A percentile compares a stretch with the other conserved stretches of the same genome.
Conservation (phyloP, 2,888 invertebrate species). For the Sicus ferrugineus region DNA sequence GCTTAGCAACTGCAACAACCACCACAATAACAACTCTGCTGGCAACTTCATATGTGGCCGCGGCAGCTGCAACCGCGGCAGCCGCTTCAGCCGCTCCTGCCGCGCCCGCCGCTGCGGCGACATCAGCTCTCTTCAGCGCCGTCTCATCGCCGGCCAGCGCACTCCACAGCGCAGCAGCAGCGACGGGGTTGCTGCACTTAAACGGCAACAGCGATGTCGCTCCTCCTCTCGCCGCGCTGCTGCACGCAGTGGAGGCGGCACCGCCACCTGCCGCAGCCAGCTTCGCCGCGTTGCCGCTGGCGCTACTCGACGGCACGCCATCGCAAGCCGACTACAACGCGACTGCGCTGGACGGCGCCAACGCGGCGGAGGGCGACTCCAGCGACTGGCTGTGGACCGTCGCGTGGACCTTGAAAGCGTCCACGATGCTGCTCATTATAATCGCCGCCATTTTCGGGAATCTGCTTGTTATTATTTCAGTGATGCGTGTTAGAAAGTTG, state of each 20-base stretch:
- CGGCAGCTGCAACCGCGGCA: conserved; percentile 28
- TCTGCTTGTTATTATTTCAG: conserved; percentile 85
- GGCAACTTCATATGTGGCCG: conserved; percentile 27
- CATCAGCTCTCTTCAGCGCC: conserved; percentile 41
- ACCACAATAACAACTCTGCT: conserved; percentile 31
- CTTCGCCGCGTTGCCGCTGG: conserved; percentile 41
- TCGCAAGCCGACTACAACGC: conserved; percentile 42
- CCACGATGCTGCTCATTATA: conserved; percentile 89
- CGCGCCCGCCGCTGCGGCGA: conserved; percentile 40
- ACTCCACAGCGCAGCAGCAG: conserved; percentile 19
- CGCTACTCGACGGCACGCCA: conserved; percentile 43
- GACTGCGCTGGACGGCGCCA: conserved; percentile 41
- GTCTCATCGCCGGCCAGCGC: conserved; percentile 25
- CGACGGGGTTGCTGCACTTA: conserved; percentile 3
- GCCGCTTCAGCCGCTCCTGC: conserved; percentile 1
- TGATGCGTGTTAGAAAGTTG: conserved; percentile 77
- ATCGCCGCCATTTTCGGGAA: conserved; percentile 90
- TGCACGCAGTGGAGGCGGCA: conserved; percentile 38
- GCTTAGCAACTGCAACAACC: conserved; percentile 36
- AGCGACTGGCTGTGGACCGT: conserved; percentile 68
- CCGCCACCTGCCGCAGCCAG: conserved; percentile 39
- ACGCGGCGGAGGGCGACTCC: conserved; percentile 14
- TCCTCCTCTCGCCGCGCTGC: conserved; percentile 32
- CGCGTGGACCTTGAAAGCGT: conserved; percentile 73
- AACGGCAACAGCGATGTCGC: conserved; percentile 24